A percentile compares a stretch with the other conserved stretches of the same genome.
phyloP scores from a whole-genome alignment of 2,797 vertebrate genomes.

The Gymnoscopelus microlampas region DNA sequence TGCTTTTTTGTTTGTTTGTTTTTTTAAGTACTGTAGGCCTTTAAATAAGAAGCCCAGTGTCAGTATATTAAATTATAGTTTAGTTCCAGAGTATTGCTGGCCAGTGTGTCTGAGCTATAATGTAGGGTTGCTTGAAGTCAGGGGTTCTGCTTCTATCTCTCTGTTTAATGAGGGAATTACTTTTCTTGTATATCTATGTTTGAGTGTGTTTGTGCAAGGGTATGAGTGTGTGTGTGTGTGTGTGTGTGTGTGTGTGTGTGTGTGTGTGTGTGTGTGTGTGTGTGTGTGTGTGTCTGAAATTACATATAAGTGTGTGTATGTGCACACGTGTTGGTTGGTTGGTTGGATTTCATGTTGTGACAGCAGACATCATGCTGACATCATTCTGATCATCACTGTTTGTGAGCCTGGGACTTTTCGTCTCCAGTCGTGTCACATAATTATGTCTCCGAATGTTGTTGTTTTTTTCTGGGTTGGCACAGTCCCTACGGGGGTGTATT shows the following conservation, averaged over 20 bases:
- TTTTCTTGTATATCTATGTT: conserved; percentile 52
- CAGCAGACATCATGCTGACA: conserved; percentile 63
- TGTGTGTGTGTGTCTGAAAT: conserved; percentile 10
- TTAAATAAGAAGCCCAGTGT: conserved; percentile 26
- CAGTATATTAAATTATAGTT: conserved; percentile 28
- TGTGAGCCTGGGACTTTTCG: conserved; percentile 59
- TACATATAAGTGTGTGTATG: conserved; percentile 34
- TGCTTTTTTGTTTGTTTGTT: conserved; percentile 33
- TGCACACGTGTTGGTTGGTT: neutral
- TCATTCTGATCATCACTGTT: conserved; percentile 66
- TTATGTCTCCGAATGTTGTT: conserved; percentile 61
- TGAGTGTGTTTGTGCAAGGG: neutral
- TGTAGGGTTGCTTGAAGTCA: conserved; percentile 38
- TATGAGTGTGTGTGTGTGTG: conserved; percentile 42
- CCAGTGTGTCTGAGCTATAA: conserved; percentile 35
- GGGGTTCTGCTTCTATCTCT: conserved; percentile 52
- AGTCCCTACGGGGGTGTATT: conserved; percentile 49
- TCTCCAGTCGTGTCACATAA: conserved; percentile 57
- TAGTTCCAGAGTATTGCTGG: conserved; percentile 25
- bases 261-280: conserved; percentile 47
- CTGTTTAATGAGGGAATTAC: conserved; percentile 54
- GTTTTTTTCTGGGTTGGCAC: conserved; percentile 21
- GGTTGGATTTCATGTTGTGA: conserved; percentile 61
- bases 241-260: too few relatives aligned
- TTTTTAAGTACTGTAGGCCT: conserved; percentile 40